These are phyloP conservation scores for Amyelois transitella DNA, from an alignment of 1,140 invertebrate genomes.

Conservation along the genomic window DNA sequence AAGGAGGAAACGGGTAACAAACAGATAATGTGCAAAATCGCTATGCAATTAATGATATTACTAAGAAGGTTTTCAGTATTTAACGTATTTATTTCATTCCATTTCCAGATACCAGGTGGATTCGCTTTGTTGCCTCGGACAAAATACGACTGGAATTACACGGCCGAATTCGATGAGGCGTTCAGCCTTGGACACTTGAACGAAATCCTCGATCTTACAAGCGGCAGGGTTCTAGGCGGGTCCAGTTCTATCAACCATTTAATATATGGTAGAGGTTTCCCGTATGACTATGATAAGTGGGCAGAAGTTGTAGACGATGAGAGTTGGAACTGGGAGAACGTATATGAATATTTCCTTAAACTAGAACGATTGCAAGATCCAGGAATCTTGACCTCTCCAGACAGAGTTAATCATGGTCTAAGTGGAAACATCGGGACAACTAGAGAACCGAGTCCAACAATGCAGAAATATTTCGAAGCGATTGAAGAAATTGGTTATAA, in stretches of 20 bases:
- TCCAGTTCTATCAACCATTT: constrained; percentile 83
- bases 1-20: no score
- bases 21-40: no score
- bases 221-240: constrained; percentile 78
- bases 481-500: constrained; percentile 28
- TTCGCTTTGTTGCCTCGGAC: constrained; percentile 8
- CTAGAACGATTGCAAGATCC: constrained; percentile 23
- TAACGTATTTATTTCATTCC: no score
- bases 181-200: constrained; percentile 6
- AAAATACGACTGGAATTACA: constrained; percentile 22
- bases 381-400: constrained; percentile 14
- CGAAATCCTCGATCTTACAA: constrained; percentile 3
- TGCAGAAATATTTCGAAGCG: constrained; percentile 19
- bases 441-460: constrained; percentile 9
- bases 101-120: constrained; percentile 20
- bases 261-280: constrained; percentile 84
- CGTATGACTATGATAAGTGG: constrained; percentile 83
- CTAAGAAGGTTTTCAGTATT: no score
- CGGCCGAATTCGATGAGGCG: constrained; percentile 2
- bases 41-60: no score
- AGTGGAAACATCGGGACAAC: constrained; percentile 25
- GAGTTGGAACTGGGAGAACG: constrained; percentile 76
- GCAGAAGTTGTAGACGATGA: constrained; percentile 68
- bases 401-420: constrained; percentile 22
- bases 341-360: constrained; percentile 48